Base-by-base conservation (phyloP, 2,797 vertebrate genomes). In the Brachyrhaphis roseni region DNA sequence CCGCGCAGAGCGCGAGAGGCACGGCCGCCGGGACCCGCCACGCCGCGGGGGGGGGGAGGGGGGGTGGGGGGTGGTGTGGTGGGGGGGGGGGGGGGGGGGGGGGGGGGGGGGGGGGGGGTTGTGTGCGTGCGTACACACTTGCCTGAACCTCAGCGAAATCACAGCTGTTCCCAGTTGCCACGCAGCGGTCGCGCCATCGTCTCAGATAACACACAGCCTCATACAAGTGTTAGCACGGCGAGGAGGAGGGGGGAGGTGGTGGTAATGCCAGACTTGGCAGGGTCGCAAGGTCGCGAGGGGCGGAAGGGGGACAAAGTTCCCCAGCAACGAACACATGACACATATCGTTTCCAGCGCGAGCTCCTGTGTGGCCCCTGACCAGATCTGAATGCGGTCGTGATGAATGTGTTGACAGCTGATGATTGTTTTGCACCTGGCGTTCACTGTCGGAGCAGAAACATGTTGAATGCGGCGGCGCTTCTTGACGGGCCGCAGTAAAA, bases 151-250 rank as follows among this genome's bases (percentile, higher is more conserved):
- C 88, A 57, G 86, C 49, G 78, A 92, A 93, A 94, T 92, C 91
- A 87, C 94, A 93, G 93, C 91, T 94, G 93, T 88, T 92, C 87
- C 86, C 82, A 76, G 89, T 90, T 93, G 93, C 92, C 87, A 89
- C 87, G 91, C 91, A 82, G 88, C 92, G 87, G 87, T 89, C 87
- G 75, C 89, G 81, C 88, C 88, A 77, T 90, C 85, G 34, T 90
- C 90, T 94, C 90, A 82, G 90, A 91, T 94, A 90, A 87, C 92
- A 84, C 88, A 86, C 84, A 71, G 76, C 26, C 78, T 74, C 90
- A 78, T 46, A 81, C 31, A 64, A 80, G 87, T 85, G 90, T 11
- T 85, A 91, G 87, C 66, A 43, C 39, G 1, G 47, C 5, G 47
- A 49, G 51, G 49, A 51, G 49, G 18, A 7, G 47, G 90, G 57